These are phyloP conservation scores for Lasioglossum calceatum DNA, from an alignment of 2,888 invertebrate genomes.

Conservation along the genomic window DNA sequence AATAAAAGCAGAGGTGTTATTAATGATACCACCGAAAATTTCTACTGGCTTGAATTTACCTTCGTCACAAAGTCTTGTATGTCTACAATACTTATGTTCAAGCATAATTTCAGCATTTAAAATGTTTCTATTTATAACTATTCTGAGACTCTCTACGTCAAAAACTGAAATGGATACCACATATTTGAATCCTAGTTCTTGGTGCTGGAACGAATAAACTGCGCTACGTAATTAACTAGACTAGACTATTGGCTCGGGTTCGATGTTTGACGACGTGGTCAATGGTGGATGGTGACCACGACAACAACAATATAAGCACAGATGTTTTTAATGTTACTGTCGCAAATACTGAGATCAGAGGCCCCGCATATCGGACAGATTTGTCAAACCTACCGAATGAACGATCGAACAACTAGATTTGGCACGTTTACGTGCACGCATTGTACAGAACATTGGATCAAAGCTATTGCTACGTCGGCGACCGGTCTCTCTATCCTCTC, in stretches of 20 bases:
- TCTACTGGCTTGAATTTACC: too few species aligned
- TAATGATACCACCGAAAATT: too few species aligned
- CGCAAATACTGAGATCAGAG: constrained; percentile 14
- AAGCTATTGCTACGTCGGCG: constrained; percentile 59
- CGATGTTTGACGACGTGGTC: not conserved
- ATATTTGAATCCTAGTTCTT: too few species aligned
- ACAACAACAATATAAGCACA: constrained; percentile 29
- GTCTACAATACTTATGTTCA: too few species aligned
- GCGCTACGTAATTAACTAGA: not conserved
- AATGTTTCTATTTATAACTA: too few species aligned
- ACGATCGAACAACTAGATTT: constrained; percentile 69
- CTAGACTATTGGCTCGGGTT: not conserved
- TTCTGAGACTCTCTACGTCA: too few species aligned
- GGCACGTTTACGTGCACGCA: constrained; percentile 68
- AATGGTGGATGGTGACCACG: not conserved
- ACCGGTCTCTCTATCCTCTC: constrained; percentile 53
- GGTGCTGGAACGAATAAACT: not conserved
- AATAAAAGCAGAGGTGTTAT: too few species aligned
- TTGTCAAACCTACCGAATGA: constrained; percentile 62
- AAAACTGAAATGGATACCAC: not conserved
- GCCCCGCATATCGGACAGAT: constrained; percentile 38
- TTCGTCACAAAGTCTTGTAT: too few species aligned
- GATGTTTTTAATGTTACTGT: constrained; percentile 38
- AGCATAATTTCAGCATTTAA: too few species aligned
- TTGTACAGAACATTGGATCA: constrained; percentile 65